Base-by-base conservation (phyloP, 2,797 vertebrate genomes). In the Glyptemys insculpta region DNA sequence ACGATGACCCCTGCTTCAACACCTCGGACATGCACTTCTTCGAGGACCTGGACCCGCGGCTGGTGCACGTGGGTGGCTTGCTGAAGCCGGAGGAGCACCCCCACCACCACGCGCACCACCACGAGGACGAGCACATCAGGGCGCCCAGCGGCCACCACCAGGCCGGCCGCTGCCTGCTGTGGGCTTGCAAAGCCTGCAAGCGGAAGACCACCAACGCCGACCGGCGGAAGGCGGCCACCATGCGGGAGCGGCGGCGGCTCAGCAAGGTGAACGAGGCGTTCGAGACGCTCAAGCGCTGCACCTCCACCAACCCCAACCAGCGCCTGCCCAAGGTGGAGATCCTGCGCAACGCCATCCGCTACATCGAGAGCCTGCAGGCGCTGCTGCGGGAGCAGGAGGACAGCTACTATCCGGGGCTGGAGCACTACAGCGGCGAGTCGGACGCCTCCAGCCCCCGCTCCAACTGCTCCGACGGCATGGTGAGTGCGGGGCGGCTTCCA, bases 171-270 rank as follows among this genome's bases (percentile, higher is more conserved):
- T 99, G 99, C 96, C 98, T 99, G 25, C 98, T 99, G 3, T 99
- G 99, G 99, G 99, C 99, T 29, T 99, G 99, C 98, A 99, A 99
- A 97, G 99, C 99, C 62, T 99, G 99, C 98, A 99, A 99, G 97
- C 97, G 99, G 95, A 99, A 99, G 98, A 99, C 99, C 92, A 99
- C 99, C 88, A 99, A 99, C 21, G 99, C 99, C 0, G 99, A 99
- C 98, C 98, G 99, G 90, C 98, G 99, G 47, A 99, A 99, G 97
- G 99, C 99, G 0, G 99, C 99, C 94, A 99, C 99, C 89, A 99
- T 99, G 99, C 98, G 99, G 18, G 99, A 99, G 97, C 98, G 99
- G 87, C 98, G 99, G 96, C 98, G 99, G 74, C 99, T 99, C 88
- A 98, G 99, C 98, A 99, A 99, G 96, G 99, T 99, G 93, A 99